Evolutionary conservation across 1,140 invertebrate species (phyloP).

Genomic region (Grapholita molesta): DNA sequence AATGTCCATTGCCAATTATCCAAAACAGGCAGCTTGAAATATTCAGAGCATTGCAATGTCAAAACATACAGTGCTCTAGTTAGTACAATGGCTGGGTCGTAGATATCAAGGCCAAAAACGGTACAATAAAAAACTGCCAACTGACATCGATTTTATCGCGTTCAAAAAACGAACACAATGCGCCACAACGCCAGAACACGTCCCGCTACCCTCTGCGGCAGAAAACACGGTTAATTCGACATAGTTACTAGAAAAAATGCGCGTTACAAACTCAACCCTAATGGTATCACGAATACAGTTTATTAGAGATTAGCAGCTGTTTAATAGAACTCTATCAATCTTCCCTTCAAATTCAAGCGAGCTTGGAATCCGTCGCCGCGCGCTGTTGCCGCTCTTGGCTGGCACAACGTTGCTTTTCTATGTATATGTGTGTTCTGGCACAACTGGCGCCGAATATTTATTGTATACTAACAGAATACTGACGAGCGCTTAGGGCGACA

Average conservation of each 20-base stretch:
- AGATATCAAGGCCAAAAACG: slow-evolving; percentile 67
- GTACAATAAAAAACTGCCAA: slow-evolving; percentile 77
- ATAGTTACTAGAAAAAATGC: slow-evolving; percentile 34
- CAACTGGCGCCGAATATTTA: slow-evolving; percentile 77
- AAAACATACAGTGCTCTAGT: background rate
- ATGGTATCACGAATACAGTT: background rate
- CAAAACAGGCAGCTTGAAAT: background rate
- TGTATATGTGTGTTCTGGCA: slow-evolving; percentile 73
- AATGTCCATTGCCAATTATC: background rate
- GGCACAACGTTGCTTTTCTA: slow-evolving; percentile 57
- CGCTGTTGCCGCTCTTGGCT: slow-evolving; percentile 69
- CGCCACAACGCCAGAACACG: slow-evolving; percentile 49
- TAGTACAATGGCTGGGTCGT: background rate
- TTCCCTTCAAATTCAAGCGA: slow-evolving; percentile 52
- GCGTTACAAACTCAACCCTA: slow-evolving; percentile 29
- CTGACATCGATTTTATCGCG: slow-evolving; percentile 75
- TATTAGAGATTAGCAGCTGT: background rate
- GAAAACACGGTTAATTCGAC: slow-evolving; percentile 29
- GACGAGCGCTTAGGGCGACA: slow-evolving; percentile 64
- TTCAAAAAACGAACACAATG: slow-evolving; percentile 72
- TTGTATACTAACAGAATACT: slow-evolving; percentile 77
- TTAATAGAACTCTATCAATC: slow-evolving; percentile 46
- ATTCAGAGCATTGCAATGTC: background rate
- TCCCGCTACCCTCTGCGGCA: slow-evolving; percentile 65
- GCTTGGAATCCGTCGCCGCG: slow-evolving; percentile 61